Percentiles rank a stretch among this genome's conserved stretches.
Evolutionary conservation across 64 coral and sea anemone species (phyloP).

Genomic region (Stichodactyla mertensii): DNA sequence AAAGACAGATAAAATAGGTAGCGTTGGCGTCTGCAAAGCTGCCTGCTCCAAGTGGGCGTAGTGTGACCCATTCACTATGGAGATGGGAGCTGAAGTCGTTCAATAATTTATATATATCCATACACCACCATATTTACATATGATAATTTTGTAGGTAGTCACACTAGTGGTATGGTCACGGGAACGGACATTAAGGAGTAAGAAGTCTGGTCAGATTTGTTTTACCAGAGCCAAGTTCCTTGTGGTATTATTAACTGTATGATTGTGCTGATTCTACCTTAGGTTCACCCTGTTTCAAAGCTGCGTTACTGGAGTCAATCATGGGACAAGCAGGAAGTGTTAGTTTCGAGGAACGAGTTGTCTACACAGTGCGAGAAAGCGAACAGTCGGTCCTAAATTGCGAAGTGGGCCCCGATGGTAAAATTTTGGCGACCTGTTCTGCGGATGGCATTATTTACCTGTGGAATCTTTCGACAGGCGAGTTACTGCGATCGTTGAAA

Average conservation of each 20-base stretch:
- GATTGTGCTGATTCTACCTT: not conserved
- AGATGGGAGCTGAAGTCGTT: not conserved
- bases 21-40: not conserved
- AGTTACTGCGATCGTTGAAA: slow-evolving; percentile 28
- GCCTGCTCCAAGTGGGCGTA: not conserved
- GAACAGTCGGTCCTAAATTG: slow-evolving; percentile 23
- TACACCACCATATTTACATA: not conserved
- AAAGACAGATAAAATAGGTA: not conserved
- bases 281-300: slow-evolving; percentile 4
- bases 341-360: slow-evolving; percentile 27
- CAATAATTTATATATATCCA: not conserved
- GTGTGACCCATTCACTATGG: not conserved
- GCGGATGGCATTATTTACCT: slow-evolving; percentile 32
- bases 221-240: not conserved
- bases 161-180: not conserved
- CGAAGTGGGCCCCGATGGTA: slow-evolving; percentile 33
- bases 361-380: slow-evolving; percentile 18
- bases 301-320: not conserved
- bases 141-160: not conserved
- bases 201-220: not conserved
- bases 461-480: slow-evolving; percentile 45
- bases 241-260: not conserved
- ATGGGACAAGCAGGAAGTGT: slow-evolving; percentile 20
- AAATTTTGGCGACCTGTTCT: slow-evolving; percentile 45
- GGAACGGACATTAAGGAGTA: not conserved